Conservation (phyloP, 1,140 invertebrate species). For the Nephila pilipes region DNA sequence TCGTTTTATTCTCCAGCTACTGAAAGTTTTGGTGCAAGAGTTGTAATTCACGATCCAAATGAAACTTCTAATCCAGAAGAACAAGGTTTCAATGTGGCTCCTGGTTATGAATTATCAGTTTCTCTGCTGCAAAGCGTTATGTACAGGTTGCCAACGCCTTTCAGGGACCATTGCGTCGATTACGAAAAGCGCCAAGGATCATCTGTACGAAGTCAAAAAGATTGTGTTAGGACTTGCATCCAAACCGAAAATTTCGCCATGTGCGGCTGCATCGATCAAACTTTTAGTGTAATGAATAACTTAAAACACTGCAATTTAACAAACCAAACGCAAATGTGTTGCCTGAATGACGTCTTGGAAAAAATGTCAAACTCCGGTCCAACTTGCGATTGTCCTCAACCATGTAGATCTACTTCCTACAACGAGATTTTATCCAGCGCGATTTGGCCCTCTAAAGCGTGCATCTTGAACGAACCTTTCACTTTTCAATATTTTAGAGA, state of each 20-base stretch:
- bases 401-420: background rate
- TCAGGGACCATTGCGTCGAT: constrained; percentile 24
- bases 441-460: background rate
- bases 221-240: constrained; percentile 29
- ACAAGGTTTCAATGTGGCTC: constrained; percentile 80
- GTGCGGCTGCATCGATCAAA: constrained; percentile 19
- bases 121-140: constrained; percentile 75
- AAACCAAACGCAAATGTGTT: constrained; percentile 5
- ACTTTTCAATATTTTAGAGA: background rate
- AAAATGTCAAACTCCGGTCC: background rate
- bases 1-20: constrained; percentile 79
- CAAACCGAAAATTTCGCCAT: background rate
- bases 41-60: constrained; percentile 80
- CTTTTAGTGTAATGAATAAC: background rate
- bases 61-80: constrained; percentile 81
- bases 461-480: background rate
- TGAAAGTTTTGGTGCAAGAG: constrained; percentile 80
- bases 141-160: constrained; percentile 37
- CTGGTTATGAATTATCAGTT: constrained; percentile 80
- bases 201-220: background rate
- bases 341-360: background rate
- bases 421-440: background rate
- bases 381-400: background rate
- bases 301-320: background rate
- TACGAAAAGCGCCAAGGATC: background rate